A percentile compares a stretch with the other conserved stretches of the same genome.
These are phyloP conservation scores for Gobius niger DNA, from an alignment of 2,113 vertebrate species.

Conservation along the genomic window DNA sequence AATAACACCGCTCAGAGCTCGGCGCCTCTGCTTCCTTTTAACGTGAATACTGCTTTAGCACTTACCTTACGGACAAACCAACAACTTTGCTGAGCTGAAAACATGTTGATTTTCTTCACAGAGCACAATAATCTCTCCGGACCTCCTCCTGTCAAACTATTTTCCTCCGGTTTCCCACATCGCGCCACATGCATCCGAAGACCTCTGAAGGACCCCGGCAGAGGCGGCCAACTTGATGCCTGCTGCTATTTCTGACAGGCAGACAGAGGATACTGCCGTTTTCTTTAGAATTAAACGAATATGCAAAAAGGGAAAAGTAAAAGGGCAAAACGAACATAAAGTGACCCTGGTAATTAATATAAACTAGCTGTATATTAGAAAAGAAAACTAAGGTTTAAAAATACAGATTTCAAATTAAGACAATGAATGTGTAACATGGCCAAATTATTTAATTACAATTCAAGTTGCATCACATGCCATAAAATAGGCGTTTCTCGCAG, in stretches of 20 bases:
- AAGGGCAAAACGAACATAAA: neutral
- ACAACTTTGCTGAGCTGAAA: conserved; percentile 60
- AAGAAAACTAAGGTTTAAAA: neutral
- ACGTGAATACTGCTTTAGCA: neutral
- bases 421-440: neutral
- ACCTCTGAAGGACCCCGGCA: conserved; percentile 58
- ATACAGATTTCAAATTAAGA: neutral
- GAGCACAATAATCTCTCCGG: neutral
- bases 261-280: fast-evolving
- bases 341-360: neutral
- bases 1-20: conserved; percentile 30
- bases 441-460: conserved; percentile 22
- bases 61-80: conserved; percentile 82
- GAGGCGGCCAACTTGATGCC: conserved; percentile 53
- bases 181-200: conserved; percentile 76
- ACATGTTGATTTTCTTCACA: conserved; percentile 51
- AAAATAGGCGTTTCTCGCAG: neutral
- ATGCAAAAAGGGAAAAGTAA: neutral
- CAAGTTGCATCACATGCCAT: conserved; percentile 10
- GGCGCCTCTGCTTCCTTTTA: neutral
- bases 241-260: conserved; percentile 26
- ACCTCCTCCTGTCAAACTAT: conserved; percentile 36
- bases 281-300: neutral
- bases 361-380: neutral
- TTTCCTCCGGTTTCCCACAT: conserved; percentile 42